Base-by-base conservation (phyloP, 2,888 invertebrate species). In the Diarsia brunnea region DNA sequence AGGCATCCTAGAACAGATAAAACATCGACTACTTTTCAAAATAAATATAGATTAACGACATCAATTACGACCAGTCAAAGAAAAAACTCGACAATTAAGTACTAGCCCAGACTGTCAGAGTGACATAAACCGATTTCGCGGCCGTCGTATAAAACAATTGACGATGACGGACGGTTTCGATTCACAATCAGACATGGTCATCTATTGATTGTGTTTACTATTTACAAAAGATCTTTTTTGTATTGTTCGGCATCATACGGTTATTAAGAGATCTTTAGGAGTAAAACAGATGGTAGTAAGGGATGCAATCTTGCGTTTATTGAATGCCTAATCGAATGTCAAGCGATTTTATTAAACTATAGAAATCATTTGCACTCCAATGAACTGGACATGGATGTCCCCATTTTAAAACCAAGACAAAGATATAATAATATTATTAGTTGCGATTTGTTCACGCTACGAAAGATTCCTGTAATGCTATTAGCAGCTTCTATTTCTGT, bases 171-270 rank as follows among this genome's bases (percentile, higher is more conserved):
- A 83, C 78, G 60, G 38, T 60, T 89, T 86, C 72, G 72, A 91
- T 91, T 91, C 86, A 88, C 61, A 43, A 89, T 91, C 88, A 19
- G 91, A 76, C 75, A 86, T 84, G 88, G 90, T 72, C 81, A 71
- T 76, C 79, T 51, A 72, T 65, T 78, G 73, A 79, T 64, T 77
- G 71, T 77, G 55, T 64, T 60, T 72, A 65, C 61, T 84, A 73
- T 82, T 81, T 79, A 70, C 38, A 78, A 79, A 78, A 87, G 73
- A 73, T 69, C 64, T 64, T 73, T 78, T 74, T 68, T 73, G 49
- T 64, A 72, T 61, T 75, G 64, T 69, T 27, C 38, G 4, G 49
- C 51, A 47, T 73, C 27, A 72, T 49, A 16, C 27, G 60, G 69
- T 64, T 43, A 60, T 77, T 73, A 77, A 1, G 19, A 24, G 27